Evolutionary conservation across 2,797 vertebrate species (phyloP).

Genomic region (Macropodus opercularis): DNA sequence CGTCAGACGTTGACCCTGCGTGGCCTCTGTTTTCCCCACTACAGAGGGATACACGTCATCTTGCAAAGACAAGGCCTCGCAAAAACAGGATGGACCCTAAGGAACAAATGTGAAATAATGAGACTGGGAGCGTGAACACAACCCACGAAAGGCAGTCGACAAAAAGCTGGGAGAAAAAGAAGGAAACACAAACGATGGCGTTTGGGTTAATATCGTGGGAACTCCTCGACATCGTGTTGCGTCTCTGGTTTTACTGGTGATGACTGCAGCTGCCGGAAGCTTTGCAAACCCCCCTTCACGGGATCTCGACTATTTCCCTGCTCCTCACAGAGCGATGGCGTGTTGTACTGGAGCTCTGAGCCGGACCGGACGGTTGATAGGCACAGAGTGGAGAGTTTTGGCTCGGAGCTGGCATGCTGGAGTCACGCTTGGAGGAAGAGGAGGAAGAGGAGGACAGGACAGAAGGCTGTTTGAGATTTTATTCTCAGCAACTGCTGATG

Average conservation of each 20-base stretch:
- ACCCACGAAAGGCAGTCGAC: constrained; percentile 52
- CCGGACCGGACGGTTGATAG: constrained; percentile 90
- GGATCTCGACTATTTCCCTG: constrained; percentile 67
- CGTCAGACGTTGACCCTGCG: constrained; percentile 42
- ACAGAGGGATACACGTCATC: constrained; percentile 85
- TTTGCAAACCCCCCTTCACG: constrained; percentile 32
- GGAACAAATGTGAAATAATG: background rate
- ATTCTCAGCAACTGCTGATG: constrained; percentile 10
- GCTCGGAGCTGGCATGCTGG: constrained; percentile 98
- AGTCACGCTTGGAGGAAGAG: constrained; percentile 86
- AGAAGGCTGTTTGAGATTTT: constrained; percentile 51
- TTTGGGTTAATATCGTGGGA: constrained; percentile 75
- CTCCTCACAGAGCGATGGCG: constrained; percentile 55
- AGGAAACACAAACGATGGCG: constrained; percentile 50
- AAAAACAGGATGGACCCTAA: constrained; percentile 87
- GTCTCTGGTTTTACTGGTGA: constrained; percentile 39
- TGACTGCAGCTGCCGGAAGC: constrained; percentile 84
- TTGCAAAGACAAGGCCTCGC: constrained; percentile 92
- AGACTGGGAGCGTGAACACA: constrained; percentile 46
- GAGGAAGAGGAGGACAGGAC: constrained; percentile 29
- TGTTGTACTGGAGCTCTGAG: constrained; percentile 84
- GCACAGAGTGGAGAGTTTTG: constrained; percentile 96
- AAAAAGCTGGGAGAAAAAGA: constrained; percentile 38
- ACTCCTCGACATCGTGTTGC: constrained; percentile 76
- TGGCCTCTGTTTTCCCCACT: constrained; percentile 85